These are phyloP conservation scores for Chrysopilus asiliformis DNA, from an alignment of 2,888 invertebrate genomes.

Conservation along the genomic window DNA sequence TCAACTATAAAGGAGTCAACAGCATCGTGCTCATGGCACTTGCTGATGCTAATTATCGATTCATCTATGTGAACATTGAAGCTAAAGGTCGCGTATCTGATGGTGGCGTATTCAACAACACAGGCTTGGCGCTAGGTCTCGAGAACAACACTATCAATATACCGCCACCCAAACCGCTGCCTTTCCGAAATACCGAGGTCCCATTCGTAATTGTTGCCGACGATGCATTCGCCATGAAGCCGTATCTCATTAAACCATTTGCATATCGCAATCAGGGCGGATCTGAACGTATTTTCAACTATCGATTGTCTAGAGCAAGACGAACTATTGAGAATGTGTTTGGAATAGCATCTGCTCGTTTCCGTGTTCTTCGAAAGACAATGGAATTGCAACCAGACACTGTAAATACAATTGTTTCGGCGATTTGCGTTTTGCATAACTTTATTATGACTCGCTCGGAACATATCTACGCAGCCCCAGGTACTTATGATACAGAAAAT, in stretches of 20 bases:
- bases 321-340: constrained; percentile 8
- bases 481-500: no score
- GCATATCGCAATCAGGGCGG: constrained; percentile 1
- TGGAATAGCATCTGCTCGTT: constrained; percentile 17
- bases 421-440: constrained; percentile 13
- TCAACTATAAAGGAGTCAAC: constrained; percentile 2
- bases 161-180: background rate
- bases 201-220: constrained; percentile 7
- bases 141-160: constrained; percentile 2
- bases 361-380: constrained; percentile 17
- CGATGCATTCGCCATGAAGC: constrained; percentile 10
- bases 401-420: constrained; percentile 3
- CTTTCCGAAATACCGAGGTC: background rate
- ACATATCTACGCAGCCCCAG: no score
- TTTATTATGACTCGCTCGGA: no score
- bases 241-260: constrained; percentile 15
- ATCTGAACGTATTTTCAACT: constrained; percentile 2
- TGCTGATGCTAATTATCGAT: constrained; percentile 4
- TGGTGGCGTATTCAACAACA: constrained; percentile 11
- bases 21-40: constrained; percentile 8
- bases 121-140: background rate
- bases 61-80: constrained; percentile 5
- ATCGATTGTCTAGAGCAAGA: constrained; percentile 2
- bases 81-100: constrained; percentile 5
- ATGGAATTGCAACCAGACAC: constrained; percentile 13